These are phyloP conservation scores for Mico argentatus DNA, from an alignment of 2,797 vertebrate species.

Conservation along the genomic window DNA sequence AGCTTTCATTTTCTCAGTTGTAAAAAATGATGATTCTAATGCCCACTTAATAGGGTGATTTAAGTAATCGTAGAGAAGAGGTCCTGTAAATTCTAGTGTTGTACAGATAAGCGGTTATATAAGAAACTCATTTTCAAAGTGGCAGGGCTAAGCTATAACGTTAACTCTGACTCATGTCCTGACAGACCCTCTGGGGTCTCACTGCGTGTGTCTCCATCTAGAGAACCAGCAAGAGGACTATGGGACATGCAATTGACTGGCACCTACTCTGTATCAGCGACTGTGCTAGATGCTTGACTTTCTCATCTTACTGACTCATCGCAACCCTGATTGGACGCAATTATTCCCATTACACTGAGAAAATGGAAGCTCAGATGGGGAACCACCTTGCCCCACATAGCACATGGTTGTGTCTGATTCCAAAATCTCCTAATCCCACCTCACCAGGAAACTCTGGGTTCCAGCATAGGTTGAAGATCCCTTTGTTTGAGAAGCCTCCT, in stretches of 20 bases:
- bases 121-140: background rate
- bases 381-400: background rate
- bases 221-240: background rate
- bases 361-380: background rate
- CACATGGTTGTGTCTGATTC: background rate
- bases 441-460: background rate
- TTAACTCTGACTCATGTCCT: too few relatives aligned
- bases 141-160: background rate
- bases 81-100: background rate
- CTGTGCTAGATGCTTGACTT: background rate
- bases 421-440: background rate
- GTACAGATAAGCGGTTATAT: background rate
- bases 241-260: background rate
- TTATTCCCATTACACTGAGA: background rate
- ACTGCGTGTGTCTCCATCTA: background rate
- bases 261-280: background rate
- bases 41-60: background rate
- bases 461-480: background rate
- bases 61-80: background rate
- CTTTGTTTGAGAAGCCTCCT: background rate
- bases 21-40: background rate
- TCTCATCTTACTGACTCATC: background rate
- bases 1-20: slow-evolving; percentile 11
- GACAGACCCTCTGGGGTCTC: background rate
- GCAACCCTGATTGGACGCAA: background rate